A percentile compares a stretch with the other conserved stretches of the same genome.
Evolutionary conservation across 2,113 vertebrate species (phyloP).

Genomic region (Phalacrocorax pelagicus): DNA sequence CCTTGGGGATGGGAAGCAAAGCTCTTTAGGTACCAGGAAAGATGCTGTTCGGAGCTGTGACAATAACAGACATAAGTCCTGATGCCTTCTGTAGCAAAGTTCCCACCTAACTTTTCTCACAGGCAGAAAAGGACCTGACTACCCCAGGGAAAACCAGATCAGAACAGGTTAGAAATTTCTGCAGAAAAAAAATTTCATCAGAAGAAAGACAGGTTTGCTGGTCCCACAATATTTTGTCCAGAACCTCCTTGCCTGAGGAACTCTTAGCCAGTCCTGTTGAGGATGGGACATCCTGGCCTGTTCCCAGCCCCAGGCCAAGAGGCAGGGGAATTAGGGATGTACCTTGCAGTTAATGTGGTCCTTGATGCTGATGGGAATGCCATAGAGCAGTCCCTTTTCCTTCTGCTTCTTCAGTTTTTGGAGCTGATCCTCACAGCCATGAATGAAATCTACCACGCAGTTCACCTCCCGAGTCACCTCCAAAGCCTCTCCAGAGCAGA

Average conservation of each 20-base stretch:
- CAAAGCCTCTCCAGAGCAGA: slow-evolving; percentile 74
- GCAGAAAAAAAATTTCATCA: neutral
- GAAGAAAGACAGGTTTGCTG: neutral
- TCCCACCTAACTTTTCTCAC: neutral
- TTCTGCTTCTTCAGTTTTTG: slow-evolving; percentile 51
- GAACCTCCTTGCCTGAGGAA: neutral
- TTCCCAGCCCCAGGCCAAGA: neutral
- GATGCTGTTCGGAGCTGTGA: neutral
- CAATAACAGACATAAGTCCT: neutral
- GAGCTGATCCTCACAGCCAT: slow-evolving; percentile 82
- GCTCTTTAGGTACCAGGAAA: neutral
- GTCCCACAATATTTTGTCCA: neutral
- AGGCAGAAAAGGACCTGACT: neutral
- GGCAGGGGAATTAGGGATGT: neutral
- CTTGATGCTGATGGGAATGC: slow-evolving; percentile 89
- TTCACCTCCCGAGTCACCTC: slow-evolving; percentile 80
- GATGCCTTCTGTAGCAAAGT: neutral
- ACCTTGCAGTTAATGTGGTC: slow-evolving; percentile 86
- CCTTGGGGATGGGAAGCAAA: slow-evolving; percentile 67
- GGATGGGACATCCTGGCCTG: neutral
- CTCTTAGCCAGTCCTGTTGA: neutral
- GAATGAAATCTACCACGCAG: slow-evolving; percentile 80
- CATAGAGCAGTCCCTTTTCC: slow-evolving; percentile 79
- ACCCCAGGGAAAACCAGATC: neutral
- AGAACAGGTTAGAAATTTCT: neutral